phyloP scores from a whole-genome alignment of 2,113 vertebrate genomes.

The Cheirogaleus medius region DNA sequence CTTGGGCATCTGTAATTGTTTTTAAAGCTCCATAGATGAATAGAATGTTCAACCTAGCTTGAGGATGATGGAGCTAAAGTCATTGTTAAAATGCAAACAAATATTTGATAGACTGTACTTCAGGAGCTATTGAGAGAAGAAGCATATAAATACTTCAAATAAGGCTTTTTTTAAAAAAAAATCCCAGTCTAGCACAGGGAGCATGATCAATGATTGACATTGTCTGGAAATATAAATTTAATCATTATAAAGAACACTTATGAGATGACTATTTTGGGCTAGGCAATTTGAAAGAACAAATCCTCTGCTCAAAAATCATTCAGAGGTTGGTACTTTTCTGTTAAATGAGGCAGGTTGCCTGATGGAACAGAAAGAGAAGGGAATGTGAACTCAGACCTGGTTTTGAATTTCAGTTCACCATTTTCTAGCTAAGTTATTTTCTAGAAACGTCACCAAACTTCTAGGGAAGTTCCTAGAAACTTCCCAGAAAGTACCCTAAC shows the following conservation, averaged over 20 bases:
- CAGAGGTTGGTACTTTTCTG: not conserved
- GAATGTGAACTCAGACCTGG: not conserved
- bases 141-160: not conserved
- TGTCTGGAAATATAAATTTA: not conserved
- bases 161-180: not conserved
- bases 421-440: not conserved
- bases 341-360: not conserved
- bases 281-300: not conserved
- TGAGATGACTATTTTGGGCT: not conserved
- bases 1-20: not conserved
- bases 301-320: not conserved
- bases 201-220: not conserved
- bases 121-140: not conserved
- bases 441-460: not conserved
- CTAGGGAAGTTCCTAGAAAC: not conserved
- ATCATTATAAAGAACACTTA: not conserved
- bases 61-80: not conserved
- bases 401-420: not conserved
- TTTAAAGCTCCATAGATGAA: not conserved
- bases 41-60: not conserved
- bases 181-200: not conserved
- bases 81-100: not conserved
- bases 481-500: not conserved
- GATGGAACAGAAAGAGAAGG: not conserved
- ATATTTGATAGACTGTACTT: not conserved